Evolutionary conservation across 2,113 vertebrate species (phyloP).

Genomic region (Psophia crepitans): DNA sequence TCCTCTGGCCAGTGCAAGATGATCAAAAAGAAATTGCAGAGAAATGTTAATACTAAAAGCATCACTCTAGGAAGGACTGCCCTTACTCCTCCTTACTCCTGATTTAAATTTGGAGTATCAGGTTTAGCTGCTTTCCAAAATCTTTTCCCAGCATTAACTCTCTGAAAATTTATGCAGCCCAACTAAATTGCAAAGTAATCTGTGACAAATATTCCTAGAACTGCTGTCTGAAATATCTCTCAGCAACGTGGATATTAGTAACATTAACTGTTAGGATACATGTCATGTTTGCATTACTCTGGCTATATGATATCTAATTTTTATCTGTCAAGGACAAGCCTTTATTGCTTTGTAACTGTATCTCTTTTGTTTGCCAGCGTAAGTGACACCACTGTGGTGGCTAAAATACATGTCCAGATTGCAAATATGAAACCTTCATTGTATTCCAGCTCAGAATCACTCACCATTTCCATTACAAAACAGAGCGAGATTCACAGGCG

Average conservation of each 20-base stretch:
- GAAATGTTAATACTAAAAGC: background rate
- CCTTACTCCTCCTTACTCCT: background rate
- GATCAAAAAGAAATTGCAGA: background rate
- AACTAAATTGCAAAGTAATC: background rate
- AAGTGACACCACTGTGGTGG: background rate
- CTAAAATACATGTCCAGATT: background rate
- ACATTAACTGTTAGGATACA: background rate
- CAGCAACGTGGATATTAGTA: background rate
- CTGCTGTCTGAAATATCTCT: background rate
- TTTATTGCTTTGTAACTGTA: background rate
- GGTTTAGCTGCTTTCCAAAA: background rate
- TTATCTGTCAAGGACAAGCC: background rate
- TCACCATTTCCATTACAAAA: background rate
- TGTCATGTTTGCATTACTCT: accelerated
- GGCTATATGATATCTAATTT: background rate
- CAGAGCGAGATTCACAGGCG: background rate
- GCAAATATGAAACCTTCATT: background rate
- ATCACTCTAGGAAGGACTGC: background rate
- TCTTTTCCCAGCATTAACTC: background rate
- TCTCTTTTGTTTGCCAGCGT: background rate
- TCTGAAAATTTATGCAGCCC: background rate
- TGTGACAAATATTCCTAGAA: background rate
- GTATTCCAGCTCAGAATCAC: background rate
- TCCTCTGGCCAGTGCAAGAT: background rate
- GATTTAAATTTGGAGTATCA: background rate